Evolutionary conservation across 2,888 invertebrate genomes (phyloP), one percentile per base, ranked within the genome.

Genomic region (Oscheius onirici): DNA sequence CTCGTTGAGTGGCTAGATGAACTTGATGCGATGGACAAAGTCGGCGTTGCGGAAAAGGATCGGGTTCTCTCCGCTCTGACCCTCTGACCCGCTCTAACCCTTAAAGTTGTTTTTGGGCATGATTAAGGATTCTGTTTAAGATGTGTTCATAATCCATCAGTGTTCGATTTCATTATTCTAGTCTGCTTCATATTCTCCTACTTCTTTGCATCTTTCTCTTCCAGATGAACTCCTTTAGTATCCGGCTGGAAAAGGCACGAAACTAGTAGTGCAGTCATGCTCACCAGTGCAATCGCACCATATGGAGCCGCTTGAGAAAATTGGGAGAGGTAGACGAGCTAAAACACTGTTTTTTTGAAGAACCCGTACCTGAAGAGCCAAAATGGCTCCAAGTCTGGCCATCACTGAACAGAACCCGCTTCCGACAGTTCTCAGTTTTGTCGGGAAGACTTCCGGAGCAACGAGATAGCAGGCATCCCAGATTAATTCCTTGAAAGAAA

Each of bases 391-490:
- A 17, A 77, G 69, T 41, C 85, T 68, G 13, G 84, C 85, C 51
- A 85, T 54, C 20, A 85, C 74, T 2, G 84, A 84, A 58, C 85
- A 85, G 1, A 81, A 77, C 2, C 84, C 84, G 20, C 82, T 26
- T 15, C 73, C 66, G 34, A 79, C 76, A 0, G 76, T 74, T 11
- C 80, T 44, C 34, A 80, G 69, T 34, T 72, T 69, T 1, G 80
- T 80, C 2, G 80, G 80, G 57, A 84, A 82, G 24, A 77, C 75
- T 66, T 85, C 85, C n/a, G 82, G 84, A 3, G 83, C 82, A 13
- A 83, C 82, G 10, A 85, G 73, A 67, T 85, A 85, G 65, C 83
- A 83, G 0, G 85, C 85, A 57, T 85, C 85, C 85, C 86, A 85
- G 13, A 83, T 83, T 72, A 84, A 73, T 58, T 86, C 86, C 71